Conservation (phyloP, 2,113 vertebrate species). For the Campylorhamphus procurvoides region DNA sequence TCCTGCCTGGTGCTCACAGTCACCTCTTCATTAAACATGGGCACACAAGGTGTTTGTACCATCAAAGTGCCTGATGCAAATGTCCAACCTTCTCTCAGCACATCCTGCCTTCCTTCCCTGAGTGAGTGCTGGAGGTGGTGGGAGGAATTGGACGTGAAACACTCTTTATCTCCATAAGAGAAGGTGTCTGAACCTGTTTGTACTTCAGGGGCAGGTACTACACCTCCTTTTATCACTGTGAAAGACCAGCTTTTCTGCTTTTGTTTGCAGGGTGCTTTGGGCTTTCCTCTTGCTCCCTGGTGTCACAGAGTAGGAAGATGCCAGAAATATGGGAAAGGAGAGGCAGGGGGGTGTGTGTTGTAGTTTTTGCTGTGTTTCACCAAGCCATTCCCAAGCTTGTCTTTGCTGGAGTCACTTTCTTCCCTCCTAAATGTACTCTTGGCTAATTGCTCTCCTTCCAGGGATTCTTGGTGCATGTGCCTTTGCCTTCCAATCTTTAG, state of each 20-base stretch:
- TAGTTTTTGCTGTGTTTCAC: neutral
- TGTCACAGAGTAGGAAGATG: neutral
- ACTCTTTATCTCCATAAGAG: neutral
- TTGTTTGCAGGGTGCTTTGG: neutral
- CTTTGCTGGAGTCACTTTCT: neutral
- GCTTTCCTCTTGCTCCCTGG: neutral
- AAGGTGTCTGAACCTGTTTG: slow-evolving; percentile 12
- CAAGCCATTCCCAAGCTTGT: neutral
- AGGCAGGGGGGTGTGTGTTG: neutral
- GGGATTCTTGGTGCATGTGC: neutral
- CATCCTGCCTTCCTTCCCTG: neutral
- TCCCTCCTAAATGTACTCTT: neutral
- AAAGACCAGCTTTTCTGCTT: slow-evolving; percentile 25
- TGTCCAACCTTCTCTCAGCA: neutral
- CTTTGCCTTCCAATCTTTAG: neutral
- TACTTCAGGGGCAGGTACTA: neutral
- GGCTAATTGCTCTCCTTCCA: neutral
- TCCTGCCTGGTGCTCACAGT: neutral
- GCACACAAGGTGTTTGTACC: neutral
- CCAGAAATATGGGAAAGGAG: neutral
- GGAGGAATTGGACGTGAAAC: neutral
- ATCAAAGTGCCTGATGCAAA: neutral
- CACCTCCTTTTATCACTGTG: neutral
- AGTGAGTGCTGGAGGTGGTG: neutral
- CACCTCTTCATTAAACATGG: neutral